Conservation (phyloP, 2,797 vertebrate genomes). For the Coreius guichenoti region DNA sequence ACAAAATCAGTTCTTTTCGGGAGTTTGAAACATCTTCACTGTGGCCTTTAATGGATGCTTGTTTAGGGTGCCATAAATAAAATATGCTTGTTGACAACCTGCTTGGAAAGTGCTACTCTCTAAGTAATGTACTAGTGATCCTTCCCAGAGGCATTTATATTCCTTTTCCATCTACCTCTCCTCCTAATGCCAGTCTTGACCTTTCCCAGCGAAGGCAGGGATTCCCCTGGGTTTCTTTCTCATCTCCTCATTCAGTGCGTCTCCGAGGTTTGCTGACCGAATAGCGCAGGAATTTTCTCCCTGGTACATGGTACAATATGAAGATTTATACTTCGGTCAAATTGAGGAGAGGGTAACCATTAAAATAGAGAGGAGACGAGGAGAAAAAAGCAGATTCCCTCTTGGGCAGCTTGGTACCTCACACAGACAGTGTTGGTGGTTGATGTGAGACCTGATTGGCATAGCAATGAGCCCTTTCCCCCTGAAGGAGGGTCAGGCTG, state of each 20-base stretch:
- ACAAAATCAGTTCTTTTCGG: background rate
- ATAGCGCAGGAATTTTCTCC: slow-evolving; percentile 46
- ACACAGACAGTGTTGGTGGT: slow-evolving; percentile 51
- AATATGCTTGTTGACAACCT: slow-evolving; percentile 8
- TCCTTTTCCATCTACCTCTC: slow-evolving; percentile 35
- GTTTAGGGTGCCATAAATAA: slow-evolving; percentile 30
- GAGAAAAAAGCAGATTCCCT: slow-evolving; percentile 29
- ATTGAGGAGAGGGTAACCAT: slow-evolving; percentile 28
- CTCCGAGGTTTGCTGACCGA: slow-evolving; percentile 47
- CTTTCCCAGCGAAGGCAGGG: slow-evolving; percentile 42
- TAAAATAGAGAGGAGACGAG: slow-evolving; percentile 36
- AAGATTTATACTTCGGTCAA: slow-evolving; percentile 49
- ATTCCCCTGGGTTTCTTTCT: slow-evolving; percentile 39
- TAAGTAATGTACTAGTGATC: background rate
- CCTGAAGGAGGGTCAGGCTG: slow-evolving; percentile 34
- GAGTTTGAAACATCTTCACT: background rate
- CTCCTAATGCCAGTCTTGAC: slow-evolving; percentile 19
- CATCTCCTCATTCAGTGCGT: slow-evolving; percentile 43
- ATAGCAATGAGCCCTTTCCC: slow-evolving; percentile 56
- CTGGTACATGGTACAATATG: slow-evolving; percentile 42
- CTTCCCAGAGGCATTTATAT: slow-evolving; percentile 37
- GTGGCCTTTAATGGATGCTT: background rate
- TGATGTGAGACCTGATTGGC: slow-evolving; percentile 48
- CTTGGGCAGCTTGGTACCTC: slow-evolving; percentile 19
- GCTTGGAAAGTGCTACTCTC: background rate